Conservation (phyloP, 2,797 vertebrate species). For the Acanthis flammea region DNA sequence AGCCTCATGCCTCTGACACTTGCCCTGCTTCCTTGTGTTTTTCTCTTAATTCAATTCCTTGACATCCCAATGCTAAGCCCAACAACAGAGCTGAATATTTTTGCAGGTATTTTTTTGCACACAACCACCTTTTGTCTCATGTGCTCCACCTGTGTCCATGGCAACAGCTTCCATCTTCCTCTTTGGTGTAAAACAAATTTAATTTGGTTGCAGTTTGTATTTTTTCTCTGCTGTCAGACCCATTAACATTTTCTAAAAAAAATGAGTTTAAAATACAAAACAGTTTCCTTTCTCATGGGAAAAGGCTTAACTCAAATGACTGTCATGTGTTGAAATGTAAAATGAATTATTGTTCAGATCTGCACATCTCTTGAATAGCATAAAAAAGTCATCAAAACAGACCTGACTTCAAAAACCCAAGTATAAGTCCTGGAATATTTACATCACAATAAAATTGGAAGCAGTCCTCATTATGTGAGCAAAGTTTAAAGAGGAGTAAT, state of each 20-base stretch:
- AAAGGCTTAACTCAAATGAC: not conserved
- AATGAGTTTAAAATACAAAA: not conserved
- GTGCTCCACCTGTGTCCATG: not conserved
- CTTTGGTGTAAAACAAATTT: not conserved
- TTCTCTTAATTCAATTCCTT: not conserved
- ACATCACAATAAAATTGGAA: not conserved
- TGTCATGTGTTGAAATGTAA: not conserved
- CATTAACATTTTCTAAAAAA: not conserved
- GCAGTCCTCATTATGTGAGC: not conserved
- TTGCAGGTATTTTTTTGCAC: not conserved
- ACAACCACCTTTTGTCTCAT: not conserved
- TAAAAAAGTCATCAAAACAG: not conserved
- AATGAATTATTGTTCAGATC: not conserved
- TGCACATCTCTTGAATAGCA: not conserved
- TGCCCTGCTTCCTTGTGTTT: not conserved
- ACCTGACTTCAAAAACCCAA: not conserved
- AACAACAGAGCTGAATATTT: not conserved
- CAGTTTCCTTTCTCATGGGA: not conserved
- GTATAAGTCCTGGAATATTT: not conserved
- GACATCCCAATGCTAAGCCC: not conserved
- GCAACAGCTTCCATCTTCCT: not conserved
- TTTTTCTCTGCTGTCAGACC: not conserved
- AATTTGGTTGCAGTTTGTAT: not conserved
- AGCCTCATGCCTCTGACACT: not conserved
- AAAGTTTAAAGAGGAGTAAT: not conserved